Conservation (phyloP, 1,140 invertebrate species). For the Dinoponera quadriceps region DNA sequence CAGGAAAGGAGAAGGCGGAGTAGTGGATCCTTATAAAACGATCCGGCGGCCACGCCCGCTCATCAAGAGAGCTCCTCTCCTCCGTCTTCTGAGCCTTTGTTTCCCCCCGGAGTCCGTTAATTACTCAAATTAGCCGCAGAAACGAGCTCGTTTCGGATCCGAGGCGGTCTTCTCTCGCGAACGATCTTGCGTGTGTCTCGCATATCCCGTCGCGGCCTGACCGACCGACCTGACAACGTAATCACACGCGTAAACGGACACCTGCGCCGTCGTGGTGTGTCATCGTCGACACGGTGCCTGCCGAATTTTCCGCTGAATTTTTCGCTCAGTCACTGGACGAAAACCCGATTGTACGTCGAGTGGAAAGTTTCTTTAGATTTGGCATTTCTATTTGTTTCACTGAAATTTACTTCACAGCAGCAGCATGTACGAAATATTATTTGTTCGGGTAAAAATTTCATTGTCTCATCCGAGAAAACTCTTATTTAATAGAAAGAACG, state of each 20-base stretch:
- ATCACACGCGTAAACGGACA: constrained; percentile 51
- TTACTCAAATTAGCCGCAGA: constrained; percentile 82
- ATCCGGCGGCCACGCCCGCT: constrained; percentile 73
- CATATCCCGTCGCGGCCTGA: background rate
- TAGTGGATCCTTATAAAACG: constrained; percentile 64
- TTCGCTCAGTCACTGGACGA: too few species aligned
- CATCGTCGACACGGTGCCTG: background rate
- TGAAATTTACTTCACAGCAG: too few species aligned
- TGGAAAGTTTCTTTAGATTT: too few species aligned
- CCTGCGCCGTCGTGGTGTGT: background rate
- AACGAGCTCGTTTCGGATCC: constrained; percentile 64
- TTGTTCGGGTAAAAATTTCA: too few species aligned
- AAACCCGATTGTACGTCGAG: too few species aligned
- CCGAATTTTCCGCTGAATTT: too few species aligned
- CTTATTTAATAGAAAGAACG: too few species aligned
- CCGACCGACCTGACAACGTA: constrained; percentile 33
- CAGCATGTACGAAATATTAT: too few species aligned
- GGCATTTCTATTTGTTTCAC: too few species aligned
- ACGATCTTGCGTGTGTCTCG: constrained; percentile 34
- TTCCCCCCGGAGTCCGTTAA: constrained; percentile 78
- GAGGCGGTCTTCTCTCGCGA: constrained; percentile 35
- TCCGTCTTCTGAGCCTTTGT: constrained; percentile 76
- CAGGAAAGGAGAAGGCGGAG: constrained; percentile 36
- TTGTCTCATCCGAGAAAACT: too few species aligned
- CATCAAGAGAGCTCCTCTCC: constrained; percentile 70